A percentile compares a stretch with the other conserved stretches of the same genome.
Evolutionary conservation across 2,797 vertebrate species (phyloP).

Genomic region (Florisuga fusca): DNA sequence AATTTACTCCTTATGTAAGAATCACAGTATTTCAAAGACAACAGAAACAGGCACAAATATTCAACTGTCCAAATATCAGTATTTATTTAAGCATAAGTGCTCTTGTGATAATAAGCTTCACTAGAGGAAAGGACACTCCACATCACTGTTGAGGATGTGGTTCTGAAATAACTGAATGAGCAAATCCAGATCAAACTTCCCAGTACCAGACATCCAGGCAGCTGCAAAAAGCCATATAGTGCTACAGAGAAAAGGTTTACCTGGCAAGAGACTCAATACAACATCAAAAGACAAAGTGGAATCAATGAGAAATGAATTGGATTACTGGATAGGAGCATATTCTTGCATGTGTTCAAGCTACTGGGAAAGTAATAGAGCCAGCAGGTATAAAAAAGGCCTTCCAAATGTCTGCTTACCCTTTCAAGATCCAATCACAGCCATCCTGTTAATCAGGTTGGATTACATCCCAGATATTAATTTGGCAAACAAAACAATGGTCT

Average conservation of each 20-base stretch:
- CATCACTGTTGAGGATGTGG: not conserved
- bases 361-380: slow-evolving; percentile 13
- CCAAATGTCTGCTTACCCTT: slow-evolving; percentile 40
- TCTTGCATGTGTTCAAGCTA: not conserved
- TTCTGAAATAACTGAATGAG: not conserved
- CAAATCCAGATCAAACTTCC: not conserved
- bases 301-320: slow-evolving; percentile 17
- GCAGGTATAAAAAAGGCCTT: slow-evolving; percentile 22
- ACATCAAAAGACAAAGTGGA: slow-evolving; percentile 5
- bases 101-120: not conserved
- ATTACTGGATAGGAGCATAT: slow-evolving; percentile 27
- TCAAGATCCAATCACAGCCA: slow-evolving; percentile 23
- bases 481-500: slow-evolving; percentile 17
- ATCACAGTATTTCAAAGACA: not conserved
- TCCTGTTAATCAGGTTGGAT: slow-evolving; percentile 32
- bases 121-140: not conserved
- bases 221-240: not conserved
- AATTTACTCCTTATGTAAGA: not conserved
- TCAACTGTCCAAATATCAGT: not conserved
- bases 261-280: not conserved
- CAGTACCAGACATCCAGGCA: not conserved
- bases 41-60: not conserved
- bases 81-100: not conserved
- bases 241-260: not conserved
- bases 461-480: slow-evolving; percentile 53